Evolutionary conservation across 1,140 invertebrate genomes (phyloP), one percentile per base, ranked within the genome.

Genomic region (Apolygus lucorum): DNA sequence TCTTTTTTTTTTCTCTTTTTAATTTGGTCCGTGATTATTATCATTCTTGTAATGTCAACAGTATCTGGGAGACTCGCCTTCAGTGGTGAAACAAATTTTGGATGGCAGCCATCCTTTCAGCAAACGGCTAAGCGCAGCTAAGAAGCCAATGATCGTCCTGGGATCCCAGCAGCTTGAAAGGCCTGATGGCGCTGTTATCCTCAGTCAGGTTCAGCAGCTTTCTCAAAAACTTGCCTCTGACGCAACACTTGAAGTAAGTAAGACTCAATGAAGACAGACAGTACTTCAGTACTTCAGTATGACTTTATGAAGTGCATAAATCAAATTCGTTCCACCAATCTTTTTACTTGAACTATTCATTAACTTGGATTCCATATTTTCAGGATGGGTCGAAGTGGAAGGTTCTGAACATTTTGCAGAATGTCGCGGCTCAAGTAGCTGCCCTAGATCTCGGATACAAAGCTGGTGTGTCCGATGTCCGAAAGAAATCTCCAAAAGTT

Each of bases 361-460:
- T 42, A 42, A 8, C 34, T 42, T 17, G 34, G 17, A 42, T 42
- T 42, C 4, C 4, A 42, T 42, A 42, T 17, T 42, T 42, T 28
- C 72, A 83, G 78, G 73, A 78, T 76, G 68, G 78, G 26, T 69
- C 74, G 29, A 81, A 84, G 67, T 91, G 87, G 87, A 89, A 91
- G 81, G 86, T 95, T 17, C 83, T 97, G 73, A 98, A 98, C 79
- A 85, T 98, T 24, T 83, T 98, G 21, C 95, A 98, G 73, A 89
- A 89, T 74, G 93, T 92, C 68, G 92, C 92, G 27, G 88, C 90
- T 21, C 95, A 98, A 84, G 95, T 96, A 63, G 96, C 94, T 63
- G 96, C 98, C 28, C 82, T 98, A 63, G 98, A 99, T 82, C 78
- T 99, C 65, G 97, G 97, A 42, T 98, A 96, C 81, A 87, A 88